Percentiles rank a stretch among this genome's conserved stretches.
These are phyloP conservation scores for Microctenopoma lineatum DNA, from an alignment of 2,797 vertebrate genomes.

Conservation along the genomic window DNA sequence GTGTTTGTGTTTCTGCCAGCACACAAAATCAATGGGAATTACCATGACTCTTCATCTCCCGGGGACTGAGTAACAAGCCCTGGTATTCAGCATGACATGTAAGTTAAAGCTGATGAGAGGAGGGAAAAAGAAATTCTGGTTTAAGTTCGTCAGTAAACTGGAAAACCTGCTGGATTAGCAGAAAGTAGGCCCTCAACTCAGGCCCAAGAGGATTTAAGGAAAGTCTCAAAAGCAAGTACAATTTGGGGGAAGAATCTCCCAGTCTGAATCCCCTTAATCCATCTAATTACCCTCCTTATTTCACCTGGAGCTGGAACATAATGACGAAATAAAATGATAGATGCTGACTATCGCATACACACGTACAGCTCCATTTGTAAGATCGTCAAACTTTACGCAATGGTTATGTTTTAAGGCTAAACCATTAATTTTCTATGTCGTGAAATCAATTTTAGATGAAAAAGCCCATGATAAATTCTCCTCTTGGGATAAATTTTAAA, in stretches of 20 bases:
- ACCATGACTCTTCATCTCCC: slow-evolving; percentile 66
- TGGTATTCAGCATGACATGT: slow-evolving; percentile 64
- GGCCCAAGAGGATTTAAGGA: slow-evolving; percentile 33
- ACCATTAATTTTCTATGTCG: slow-evolving; percentile 6
- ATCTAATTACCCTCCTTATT: slow-evolving; percentile 3
- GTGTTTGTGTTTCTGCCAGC: slow-evolving; percentile 56
- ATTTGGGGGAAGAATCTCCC: slow-evolving; percentile 14
- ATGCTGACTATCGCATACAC: slow-evolving; percentile 11
- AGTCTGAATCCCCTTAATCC: slow-evolving; percentile 14
- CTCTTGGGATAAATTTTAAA: slow-evolving; percentile 35
- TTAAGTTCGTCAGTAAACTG: slow-evolving; percentile 52
- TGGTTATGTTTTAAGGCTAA: neutral
- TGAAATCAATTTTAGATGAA: slow-evolving; percentile 24
- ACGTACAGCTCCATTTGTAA: slow-evolving; percentile 11
- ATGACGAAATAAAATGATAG: neutral
- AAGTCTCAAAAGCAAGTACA: slow-evolving; percentile 26
- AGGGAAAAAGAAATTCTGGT: slow-evolving; percentile 30
- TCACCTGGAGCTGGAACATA: neutral
- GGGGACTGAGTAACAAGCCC: slow-evolving; percentile 60
- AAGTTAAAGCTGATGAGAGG: slow-evolving; percentile 58
- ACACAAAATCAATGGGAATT: slow-evolving; percentile 76
- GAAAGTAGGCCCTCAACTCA: slow-evolving; percentile 36
- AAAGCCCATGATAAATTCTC: slow-evolving; percentile 27
- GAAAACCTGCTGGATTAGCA: slow-evolving; percentile 57
- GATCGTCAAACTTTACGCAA: slow-evolving; percentile 10